phyloP scores from a whole-genome alignment of 2,113 vertebrate genomes.

The Agapornis roseicollis region DNA sequence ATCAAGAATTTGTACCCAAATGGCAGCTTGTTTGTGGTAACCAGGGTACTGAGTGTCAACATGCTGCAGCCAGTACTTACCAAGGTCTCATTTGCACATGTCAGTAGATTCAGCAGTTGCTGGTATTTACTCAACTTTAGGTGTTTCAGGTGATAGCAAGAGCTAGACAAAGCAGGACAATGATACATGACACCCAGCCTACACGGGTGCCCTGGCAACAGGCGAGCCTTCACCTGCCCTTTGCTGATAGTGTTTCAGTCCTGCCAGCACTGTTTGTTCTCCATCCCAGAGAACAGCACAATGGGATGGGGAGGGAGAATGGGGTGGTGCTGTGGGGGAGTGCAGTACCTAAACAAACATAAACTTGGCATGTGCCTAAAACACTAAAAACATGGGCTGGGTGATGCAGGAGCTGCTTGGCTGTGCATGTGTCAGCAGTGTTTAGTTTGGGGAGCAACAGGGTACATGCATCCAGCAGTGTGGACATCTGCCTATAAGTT shows the following conservation, averaged over 20 bases:
- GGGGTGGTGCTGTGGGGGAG: not conserved
- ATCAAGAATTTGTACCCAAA: conserved; percentile 75
- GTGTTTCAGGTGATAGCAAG: conserved; percentile 75
- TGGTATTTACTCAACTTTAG: conserved; percentile 85
- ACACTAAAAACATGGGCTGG: not conserved
- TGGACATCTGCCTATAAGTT: not conserved
- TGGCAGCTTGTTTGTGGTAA: conserved; percentile 72
- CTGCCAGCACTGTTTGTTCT: conserved; percentile 71
- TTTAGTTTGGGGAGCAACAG: not conserved
- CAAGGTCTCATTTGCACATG: conserved; percentile 77
- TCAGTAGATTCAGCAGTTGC: conserved; percentile 73
- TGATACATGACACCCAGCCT: conserved; percentile 74
- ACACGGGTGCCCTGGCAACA: conserved; percentile 77
- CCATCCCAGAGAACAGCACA: conserved; percentile 5
- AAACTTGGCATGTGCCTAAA: not conserved
- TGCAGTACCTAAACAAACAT: conserved; percentile 4
- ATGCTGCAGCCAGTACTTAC: conserved; percentile 61
- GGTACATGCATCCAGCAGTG: not conserved
- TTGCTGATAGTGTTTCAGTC: conserved; percentile 76
- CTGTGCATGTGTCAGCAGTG: not conserved
- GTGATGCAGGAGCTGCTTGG: not conserved
- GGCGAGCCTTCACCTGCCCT: conserved; percentile 89
- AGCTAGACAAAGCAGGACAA: conserved; percentile 81
- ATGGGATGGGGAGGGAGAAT: not conserved
- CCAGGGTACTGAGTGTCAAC: conserved; percentile 82